phyloP scores from a whole-genome alignment of 2,888 invertebrate species.

The Zhengitettix transpicula region DNA sequence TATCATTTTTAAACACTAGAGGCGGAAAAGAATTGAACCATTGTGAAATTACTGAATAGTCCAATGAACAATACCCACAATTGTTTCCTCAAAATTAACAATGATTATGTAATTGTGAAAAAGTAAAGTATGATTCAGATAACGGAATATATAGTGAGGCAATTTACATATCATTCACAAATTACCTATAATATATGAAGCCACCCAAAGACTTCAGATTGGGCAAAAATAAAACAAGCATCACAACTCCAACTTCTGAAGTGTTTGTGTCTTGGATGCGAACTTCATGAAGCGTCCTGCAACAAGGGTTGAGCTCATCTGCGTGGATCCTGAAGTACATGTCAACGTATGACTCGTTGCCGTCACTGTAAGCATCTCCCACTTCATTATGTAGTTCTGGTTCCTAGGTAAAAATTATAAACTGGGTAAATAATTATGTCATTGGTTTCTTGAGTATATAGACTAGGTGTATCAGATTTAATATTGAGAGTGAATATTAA shows the following conservation, averaged over 20 bases:
- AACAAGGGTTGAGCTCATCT: conserved; percentile 14
- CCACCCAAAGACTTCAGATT: conserved; percentile 19
- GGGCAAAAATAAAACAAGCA: conserved; percentile 18
- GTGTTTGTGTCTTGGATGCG: conserved; percentile 21
- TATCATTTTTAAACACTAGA: too few relatives aligned
- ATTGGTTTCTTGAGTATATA: too few relatives aligned
- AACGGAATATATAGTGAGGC: too few relatives aligned
- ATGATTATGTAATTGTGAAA: too few relatives aligned
- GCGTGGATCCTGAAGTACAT: background rate
- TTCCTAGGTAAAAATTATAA: conserved; percentile 1
- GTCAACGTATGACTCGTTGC: background rate
- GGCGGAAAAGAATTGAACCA: too few relatives aligned
- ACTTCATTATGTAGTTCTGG: conserved; percentile 1
- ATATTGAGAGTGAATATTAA: too few relatives aligned
- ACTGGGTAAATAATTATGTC: too few relatives aligned
- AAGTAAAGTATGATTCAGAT: too few relatives aligned
- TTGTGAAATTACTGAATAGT: too few relatives aligned
- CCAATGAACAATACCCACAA: too few relatives aligned
- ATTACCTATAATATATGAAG: conserved; percentile 19
- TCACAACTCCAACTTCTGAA: conserved; percentile 17
- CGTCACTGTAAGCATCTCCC: background rate
- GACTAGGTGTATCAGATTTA: too few relatives aligned
- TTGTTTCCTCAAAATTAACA: too few relatives aligned
- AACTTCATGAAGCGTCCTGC: conserved; percentile 18
- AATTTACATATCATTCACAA: background rate